Base-by-base conservation (phyloP, 2,113 vertebrate species). In the Erythrolamprus reginae region DNA sequence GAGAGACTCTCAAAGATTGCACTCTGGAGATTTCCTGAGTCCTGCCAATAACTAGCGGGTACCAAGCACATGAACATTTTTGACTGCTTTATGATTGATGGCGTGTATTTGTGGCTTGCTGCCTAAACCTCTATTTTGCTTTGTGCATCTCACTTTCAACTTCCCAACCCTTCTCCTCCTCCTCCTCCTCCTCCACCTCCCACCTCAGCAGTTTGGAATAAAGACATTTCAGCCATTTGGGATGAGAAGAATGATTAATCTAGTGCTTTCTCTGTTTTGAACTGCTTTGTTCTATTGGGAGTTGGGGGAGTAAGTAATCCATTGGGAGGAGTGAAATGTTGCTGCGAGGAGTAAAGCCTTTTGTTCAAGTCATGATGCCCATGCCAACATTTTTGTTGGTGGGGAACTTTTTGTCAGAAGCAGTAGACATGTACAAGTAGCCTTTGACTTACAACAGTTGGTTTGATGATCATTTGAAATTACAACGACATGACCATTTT, bases 71-170 rank as follows among this genome's bases (percentile, higher is more conserved):
- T 97, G 98, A 97, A 98, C 96, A 95, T 95, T 95, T 96, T 97
- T 98, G 98, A 98, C 98, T 97, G 96, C 97, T 86, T 94, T 93
- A 96, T 98, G 98, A 98, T 98, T 98, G 97, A 98, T 98, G 98
- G 97, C 96, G 96, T 97, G 98, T 98, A 98, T 98, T 98, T 98
- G 97, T 97, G 97, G 97, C 97, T 98, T 97, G 91, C 92, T 95
- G 95, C 94, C 97, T 96, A 96, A 98, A 97, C 96, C 96, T 95
- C 94, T 96, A 95, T 94, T 95, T 95, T 93, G 93, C 93, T 94
- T 94, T 95, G 84, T 94, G 90, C 90, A 90, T 94, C 88, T 94
- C 89, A 92, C 65, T 86, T 93, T 95, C 33, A 0, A 24, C 38
- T 1, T 0, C 1, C 24, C 6, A 91, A 53, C 61, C 91, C 92